A percentile compares a stretch with the other conserved stretches of the same genome.
These are phyloP conservation scores for Macrotis lagotis DNA, from an alignment of 2,113 vertebrate genomes.

Conservation along the genomic window DNA sequence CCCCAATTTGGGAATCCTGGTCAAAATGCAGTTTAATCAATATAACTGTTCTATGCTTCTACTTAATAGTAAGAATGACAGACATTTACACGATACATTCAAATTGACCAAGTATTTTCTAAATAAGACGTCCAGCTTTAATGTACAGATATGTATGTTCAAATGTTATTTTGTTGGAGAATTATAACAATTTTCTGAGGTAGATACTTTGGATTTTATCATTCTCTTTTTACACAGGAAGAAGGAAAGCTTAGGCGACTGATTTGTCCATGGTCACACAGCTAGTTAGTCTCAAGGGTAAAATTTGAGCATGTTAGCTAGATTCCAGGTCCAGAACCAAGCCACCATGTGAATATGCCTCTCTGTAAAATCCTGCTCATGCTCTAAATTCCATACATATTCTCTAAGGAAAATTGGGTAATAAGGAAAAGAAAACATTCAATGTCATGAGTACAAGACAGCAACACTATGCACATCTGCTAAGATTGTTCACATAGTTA, in stretches of 20 bases:
- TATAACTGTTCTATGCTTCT: background rate
- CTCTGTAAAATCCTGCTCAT: background rate
- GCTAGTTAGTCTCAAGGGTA: background rate
- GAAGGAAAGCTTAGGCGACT: background rate
- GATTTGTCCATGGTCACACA: background rate
- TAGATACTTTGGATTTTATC: background rate
- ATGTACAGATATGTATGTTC: background rate
- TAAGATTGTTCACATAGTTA: background rate
- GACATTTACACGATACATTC: background rate
- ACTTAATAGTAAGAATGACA: background rate
- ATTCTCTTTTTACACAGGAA: background rate
- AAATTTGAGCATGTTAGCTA: background rate
- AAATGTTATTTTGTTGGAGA: background rate
- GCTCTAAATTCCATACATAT: background rate
- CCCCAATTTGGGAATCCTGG: background rate
- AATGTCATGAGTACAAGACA: background rate
- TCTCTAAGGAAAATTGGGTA: background rate
- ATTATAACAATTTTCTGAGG: background rate
- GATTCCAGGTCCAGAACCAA: background rate
- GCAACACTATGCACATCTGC: background rate
- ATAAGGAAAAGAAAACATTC: background rate
- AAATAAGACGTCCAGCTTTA: background rate
- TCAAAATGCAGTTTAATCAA: background rate
- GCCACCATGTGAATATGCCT: background rate
- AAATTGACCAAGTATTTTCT: background rate